Percentiles rank a stretch among this genome's conserved stretches.
Evolutionary conservation across 2,113 vertebrate species (phyloP).

Genomic region (Zosterops japonicus): DNA sequence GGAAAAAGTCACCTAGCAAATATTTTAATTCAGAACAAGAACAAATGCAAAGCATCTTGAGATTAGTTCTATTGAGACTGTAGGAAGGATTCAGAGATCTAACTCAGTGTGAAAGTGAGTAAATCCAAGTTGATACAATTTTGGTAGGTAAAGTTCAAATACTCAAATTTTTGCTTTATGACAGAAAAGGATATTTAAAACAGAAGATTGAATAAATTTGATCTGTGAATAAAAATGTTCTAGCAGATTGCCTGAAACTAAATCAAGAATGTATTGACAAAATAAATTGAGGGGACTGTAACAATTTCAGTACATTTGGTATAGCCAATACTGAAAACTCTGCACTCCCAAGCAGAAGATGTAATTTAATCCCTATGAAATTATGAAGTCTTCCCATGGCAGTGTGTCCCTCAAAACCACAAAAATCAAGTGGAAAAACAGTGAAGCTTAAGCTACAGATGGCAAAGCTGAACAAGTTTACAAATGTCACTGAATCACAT

Average conservation of each 20-base stretch:
- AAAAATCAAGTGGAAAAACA: background rate
- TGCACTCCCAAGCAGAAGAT: background rate
- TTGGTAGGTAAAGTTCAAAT: background rate
- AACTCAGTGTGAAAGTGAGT: background rate
- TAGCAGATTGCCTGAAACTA: background rate
- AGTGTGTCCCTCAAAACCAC: background rate
- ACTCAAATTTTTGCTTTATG: background rate
- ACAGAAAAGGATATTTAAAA: background rate
- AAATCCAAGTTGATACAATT: background rate
- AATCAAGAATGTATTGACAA: background rate
- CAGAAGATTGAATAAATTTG: background rate
- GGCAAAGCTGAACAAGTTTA: conserved; percentile 2
- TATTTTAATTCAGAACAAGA: background rate
- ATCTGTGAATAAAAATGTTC: background rate
- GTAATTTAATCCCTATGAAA: background rate
- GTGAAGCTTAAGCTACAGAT: background rate
- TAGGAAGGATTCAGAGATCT: background rate
- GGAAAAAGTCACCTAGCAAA: background rate
- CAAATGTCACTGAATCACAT: conserved; percentile 6
- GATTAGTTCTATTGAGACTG: background rate
- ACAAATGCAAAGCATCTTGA: background rate
- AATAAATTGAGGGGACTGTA: background rate
- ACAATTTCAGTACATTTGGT: background rate
- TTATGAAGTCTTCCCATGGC: background rate
- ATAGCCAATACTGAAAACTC: background rate